A percentile compares a stretch with the other conserved stretches of the same genome.
These are phyloP conservation scores for Halictus rubicundus DNA, from an alignment of 1,140 invertebrate genomes.

Conservation along the genomic window DNA sequence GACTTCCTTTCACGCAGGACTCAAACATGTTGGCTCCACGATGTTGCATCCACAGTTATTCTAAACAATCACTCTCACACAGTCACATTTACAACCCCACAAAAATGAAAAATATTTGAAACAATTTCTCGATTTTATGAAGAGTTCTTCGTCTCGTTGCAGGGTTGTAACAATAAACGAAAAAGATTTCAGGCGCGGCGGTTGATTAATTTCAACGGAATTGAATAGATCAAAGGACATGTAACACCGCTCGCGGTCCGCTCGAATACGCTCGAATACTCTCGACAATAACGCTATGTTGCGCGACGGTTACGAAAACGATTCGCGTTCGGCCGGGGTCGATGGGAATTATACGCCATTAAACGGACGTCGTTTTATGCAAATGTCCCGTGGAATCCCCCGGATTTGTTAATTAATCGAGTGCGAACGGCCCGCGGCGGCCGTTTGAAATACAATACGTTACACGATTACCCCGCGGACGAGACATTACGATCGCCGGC, in stretches of 20 bases:
- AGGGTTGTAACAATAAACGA: too few relatives aligned
- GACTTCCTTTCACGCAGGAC: too few relatives aligned
- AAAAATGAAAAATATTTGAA: too few relatives aligned
- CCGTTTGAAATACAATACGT: not conserved
- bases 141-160: too few relatives aligned
- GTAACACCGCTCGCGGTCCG: not conserved
- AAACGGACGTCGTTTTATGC: constrained; percentile 29
- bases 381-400: not conserved
- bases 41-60: too few relatives aligned
- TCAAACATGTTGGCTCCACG: too few relatives aligned
- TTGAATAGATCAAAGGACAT: constrained; percentile 26
- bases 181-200: too few relatives aligned
- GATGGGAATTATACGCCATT: constrained; percentile 6
- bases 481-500: not conserved
- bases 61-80: too few relatives aligned
- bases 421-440: not conserved
- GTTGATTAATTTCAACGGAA: not conserved
- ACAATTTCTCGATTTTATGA: too few relatives aligned
- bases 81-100: too few relatives aligned
- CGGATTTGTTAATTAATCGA: constrained; percentile 41
- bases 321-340: not conserved
- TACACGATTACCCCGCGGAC: not conserved
- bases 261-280: not conserved
- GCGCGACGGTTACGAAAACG: constrained; percentile 1
- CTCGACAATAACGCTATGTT: constrained; percentile 11